Evolutionary conservation across 2,797 vertebrate genomes (phyloP), one percentile per base, ranked within the genome.

Genomic region (Hyperoplus immaculatus): DNA sequence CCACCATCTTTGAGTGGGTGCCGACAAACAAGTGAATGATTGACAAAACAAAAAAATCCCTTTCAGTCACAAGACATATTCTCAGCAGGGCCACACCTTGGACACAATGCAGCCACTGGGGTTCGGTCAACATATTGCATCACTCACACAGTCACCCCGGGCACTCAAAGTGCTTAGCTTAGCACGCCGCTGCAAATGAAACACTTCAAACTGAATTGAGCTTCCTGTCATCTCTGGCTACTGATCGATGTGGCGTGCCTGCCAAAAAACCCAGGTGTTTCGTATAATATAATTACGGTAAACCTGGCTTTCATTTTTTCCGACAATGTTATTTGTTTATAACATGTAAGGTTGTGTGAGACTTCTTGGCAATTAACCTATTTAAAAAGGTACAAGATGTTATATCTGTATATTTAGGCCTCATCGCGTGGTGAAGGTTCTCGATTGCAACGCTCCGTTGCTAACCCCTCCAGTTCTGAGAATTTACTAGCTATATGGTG

Each of bases 81-180:
- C 57, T 69, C 62, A 10, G 68, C 68, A 10, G 15, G 64, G 64
- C 89, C 88, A 75, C 91, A 68, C 93, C 94, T 84, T 73, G 64
- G 68, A 82, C 80, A 87, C 88, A 84, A 81, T 58, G 71, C 75
- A 58, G 62, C 54, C 8, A 4, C 54, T 0, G 16, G 54, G 58
- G 60, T 68, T 78, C 54, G 64, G 72, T 57, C 60, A 51, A 76
- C 74, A 42, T 29, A 29, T 29, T 3, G 29, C 71, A 75, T 88
- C 83, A 64, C 36, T 77, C 83, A 73, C 6, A 56, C 75, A 18
- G 69, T 71, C 71, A 43, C 86, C 86, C 2, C 49, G 3, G 76
- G 77, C 42, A 36, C 64, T 78, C 75, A 1, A 15, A 46, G 78
- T 16, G 64, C 61, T 63, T 58, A 29, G 60, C 49, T 47, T 71